Evolutionary conservation across 2,888 invertebrate genomes (phyloP).

Genomic region (Drosophila tripunctata): DNA sequence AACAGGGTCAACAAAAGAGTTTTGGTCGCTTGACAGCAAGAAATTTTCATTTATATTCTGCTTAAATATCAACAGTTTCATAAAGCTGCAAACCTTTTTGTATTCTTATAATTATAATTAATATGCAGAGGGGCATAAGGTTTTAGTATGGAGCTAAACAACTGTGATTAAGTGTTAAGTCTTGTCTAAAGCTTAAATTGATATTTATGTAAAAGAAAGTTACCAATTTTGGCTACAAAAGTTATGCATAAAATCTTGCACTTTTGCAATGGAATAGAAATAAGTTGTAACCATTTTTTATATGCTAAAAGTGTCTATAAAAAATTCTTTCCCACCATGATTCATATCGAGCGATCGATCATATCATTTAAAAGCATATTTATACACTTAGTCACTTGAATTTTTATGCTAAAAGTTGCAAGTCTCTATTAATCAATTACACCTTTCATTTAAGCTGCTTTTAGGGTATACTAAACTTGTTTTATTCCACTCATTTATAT

Average conservation of each 20-base stretch:
- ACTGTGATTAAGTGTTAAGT: background rate
- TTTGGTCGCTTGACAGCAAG: background rate
- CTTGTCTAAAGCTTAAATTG: too few species aligned
- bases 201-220: too few species aligned
- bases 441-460: background rate
- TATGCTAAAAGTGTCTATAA: too few species aligned
- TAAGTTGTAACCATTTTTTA: too few species aligned
- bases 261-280: too few species aligned
- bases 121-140: background rate
- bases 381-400: too few species aligned
- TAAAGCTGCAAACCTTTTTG: slow-evolving; percentile 5
- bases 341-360: too few species aligned
- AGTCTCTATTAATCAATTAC: background rate
- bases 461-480: background rate
- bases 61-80: slow-evolving; percentile 1
- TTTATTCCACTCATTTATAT: background rate
- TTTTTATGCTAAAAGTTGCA: too few species aligned
- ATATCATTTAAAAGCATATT: too few species aligned
- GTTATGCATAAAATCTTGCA: too few species aligned
- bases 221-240: too few species aligned
- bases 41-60: slow-evolving; percentile 16
- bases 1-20: slow-evolving; percentile 21
- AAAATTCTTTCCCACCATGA: too few species aligned
- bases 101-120: slow-evolving; percentile 3
- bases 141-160: background rate